Base-by-base conservation (phyloP, 2,113 vertebrate genomes). In the Sylvia atricapilla region DNA sequence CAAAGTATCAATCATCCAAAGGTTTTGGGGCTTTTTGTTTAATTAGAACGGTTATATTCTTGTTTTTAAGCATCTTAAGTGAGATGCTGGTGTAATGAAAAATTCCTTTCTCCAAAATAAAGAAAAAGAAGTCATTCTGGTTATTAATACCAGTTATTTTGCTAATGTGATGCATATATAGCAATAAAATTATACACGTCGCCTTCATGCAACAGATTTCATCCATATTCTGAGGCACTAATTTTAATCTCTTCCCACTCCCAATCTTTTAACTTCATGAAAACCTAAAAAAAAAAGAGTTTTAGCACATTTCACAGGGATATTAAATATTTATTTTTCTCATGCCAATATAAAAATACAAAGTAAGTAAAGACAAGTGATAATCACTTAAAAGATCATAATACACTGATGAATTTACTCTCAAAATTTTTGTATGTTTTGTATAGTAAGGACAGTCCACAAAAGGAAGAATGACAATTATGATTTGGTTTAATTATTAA, bases 171-270 rank as follows among this genome's bases (percentile, higher is more conserved):
- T 7, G 24, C 24, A 86, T 39, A 67, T 20, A 69, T 30, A 84
- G 50, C 35, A 88, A 73, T 30, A 78, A 94, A 89, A 82, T 68
- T 68, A 66, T 13, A 8, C 39, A 47, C 22, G 18, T 47, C 56
- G 55, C 79, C 59, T 93, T 92, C 55, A 25, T 35, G 56, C 35
- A 86, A 94, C 79, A 95, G 68, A 95, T 92, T 92, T 90, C 27
- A 88, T 80, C 76, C 67, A 33, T 39, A 89, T 86, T 88, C 73
- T 2, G 21, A 89, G 66, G 72, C 7, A 2, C 52, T 95, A 90
- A 88, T 92, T 94, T 90, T 95, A 94, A 93, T 60, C 78, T 78
- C 81, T 88, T 94, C 92, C 92, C 79, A 93, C 75, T 80, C 70
- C 22, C 81, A 63, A 63, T 78, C 84, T 79, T 84, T 69, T 37